Evolutionary conservation across 1,140 invertebrate genomes (phyloP).

Genomic region (Papilio machaon): DNA sequence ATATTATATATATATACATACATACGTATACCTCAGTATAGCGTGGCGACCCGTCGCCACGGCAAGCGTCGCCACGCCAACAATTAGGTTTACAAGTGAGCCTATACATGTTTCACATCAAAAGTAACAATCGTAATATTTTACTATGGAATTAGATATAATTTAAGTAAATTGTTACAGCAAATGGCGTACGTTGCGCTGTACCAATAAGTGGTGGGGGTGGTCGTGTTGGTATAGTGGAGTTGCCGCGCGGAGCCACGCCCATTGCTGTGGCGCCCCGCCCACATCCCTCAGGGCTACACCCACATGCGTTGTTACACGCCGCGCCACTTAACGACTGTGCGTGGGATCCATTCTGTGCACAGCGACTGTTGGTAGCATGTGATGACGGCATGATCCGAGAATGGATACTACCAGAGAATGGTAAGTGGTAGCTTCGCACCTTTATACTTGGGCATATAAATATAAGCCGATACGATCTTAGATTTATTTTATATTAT

Average conservation of each 20-base stretch:
- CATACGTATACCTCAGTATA: too few species aligned
- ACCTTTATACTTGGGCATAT: background rate
- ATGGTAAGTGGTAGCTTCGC: conserved; percentile 60
- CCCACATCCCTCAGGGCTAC: conserved; percentile 83
- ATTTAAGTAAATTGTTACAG: conserved; percentile 73
- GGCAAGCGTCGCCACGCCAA: too few species aligned
- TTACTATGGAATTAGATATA: too few species aligned
- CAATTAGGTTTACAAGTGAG: too few species aligned
- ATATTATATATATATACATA: too few species aligned
- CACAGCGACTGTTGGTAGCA: conserved; percentile 90
- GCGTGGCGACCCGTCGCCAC: too few species aligned
- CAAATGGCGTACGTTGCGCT: conserved; percentile 92
- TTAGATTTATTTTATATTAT: too few species aligned
- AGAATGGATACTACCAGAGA: conserved; percentile 90
- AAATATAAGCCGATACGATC: background rate
- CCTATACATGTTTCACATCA: too few species aligned
- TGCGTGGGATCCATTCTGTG: conserved; percentile 95
- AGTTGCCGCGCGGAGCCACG: conserved; percentile 86
- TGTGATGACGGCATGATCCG: conserved; percentile 96
- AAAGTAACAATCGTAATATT: too few species aligned
- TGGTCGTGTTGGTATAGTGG: conserved; percentile 94
- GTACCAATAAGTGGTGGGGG: conserved; percentile 94
- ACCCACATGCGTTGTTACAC: conserved; percentile 94
- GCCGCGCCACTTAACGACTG: conserved; percentile 95
- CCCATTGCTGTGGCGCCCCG: conserved; percentile 87